Conservation (phyloP, 2,797 vertebrate species). For the Muscicapa striata region DNA sequence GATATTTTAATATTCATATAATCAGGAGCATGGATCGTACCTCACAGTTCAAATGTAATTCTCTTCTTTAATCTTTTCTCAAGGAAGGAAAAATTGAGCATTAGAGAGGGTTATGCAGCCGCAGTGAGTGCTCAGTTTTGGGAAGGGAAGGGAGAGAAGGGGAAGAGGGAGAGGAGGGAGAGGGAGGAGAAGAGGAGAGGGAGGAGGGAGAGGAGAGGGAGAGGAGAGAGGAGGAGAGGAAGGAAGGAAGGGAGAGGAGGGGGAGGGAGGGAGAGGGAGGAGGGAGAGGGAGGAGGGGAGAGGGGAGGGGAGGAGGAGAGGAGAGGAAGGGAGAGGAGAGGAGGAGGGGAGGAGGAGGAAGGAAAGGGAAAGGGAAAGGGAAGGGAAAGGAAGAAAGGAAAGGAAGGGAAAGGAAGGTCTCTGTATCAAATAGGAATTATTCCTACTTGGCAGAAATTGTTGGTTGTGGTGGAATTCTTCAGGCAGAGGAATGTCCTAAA, state of each 20-base stretch:
- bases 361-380: background rate
- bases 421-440: background rate
- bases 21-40: constrained; percentile 81
- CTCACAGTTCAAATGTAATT: constrained; percentile 74
- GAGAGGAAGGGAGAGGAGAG: too few species aligned
- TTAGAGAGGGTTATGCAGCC: constrained; percentile 39
- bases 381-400: background rate
- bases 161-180: too few species aligned
- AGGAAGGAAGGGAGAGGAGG: too few species aligned
- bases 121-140: constrained; percentile 15
- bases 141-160: too few species aligned
- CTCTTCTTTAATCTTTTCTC: constrained; percentile 77
- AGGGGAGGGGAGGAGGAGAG: too few species aligned
- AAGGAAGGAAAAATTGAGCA: constrained; percentile 47
- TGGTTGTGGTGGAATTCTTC: background rate
- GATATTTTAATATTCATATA: constrained; percentile 84
- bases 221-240: too few species aligned
- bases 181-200: too few species aligned
- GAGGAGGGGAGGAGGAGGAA: background rate
- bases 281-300: background rate
- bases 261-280: too few species aligned
- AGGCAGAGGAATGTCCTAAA: background rate
- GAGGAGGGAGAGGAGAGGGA: too few species aligned
- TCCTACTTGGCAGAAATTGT: background rate
- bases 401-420: too few species aligned